These are phyloP conservation scores for Gandaritis pyraliata DNA, from an alignment of 2,888 invertebrate species.

Conservation along the genomic window DNA sequence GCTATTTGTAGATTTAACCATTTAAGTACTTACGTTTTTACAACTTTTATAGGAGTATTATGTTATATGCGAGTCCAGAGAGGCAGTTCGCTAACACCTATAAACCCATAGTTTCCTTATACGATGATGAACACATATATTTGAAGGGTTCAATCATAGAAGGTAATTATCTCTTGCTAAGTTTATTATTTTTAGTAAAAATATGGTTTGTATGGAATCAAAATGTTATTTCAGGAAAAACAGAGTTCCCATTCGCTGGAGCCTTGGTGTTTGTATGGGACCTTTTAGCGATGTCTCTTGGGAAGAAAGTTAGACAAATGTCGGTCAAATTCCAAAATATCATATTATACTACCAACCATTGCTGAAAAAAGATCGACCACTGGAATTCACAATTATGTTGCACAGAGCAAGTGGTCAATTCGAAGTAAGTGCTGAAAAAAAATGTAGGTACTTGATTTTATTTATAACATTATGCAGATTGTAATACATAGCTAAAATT, in stretches of 20 bases:
- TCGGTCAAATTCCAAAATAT: slow-evolving; percentile 88
- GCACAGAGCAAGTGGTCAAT: slow-evolving; percentile 85
- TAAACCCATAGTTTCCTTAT: slow-evolving; percentile 19
- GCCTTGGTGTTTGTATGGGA: slow-evolving; percentile 89
- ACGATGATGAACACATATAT: slow-evolving; percentile 59
- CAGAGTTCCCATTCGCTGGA: slow-evolving; percentile 90
- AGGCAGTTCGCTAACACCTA: slow-evolving; percentile 16
- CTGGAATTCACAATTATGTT: slow-evolving; percentile 83
- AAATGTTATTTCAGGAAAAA: slow-evolving; percentile 76
- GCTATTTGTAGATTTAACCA: not conserved
- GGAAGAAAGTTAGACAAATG: slow-evolving; percentile 83
- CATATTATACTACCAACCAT: slow-evolving; percentile 86
- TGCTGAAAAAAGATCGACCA: slow-evolving; percentile 77
- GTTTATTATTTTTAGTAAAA: too few relatives aligned
- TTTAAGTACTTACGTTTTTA: not conserved
- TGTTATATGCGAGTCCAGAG: slow-evolving; percentile 10
- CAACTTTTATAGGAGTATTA: slow-evolving; percentile 6
- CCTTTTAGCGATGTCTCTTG: slow-evolving; percentile 84
- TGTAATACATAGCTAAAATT: not conserved
- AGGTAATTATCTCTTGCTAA: slow-evolving; percentile 45
- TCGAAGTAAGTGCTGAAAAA: slow-evolving; percentile 71
- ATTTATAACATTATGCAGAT: slow-evolving; percentile 12
- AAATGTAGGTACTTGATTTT: too few relatives aligned
- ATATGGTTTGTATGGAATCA: too few relatives aligned
- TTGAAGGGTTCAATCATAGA: slow-evolving; percentile 55